Percentiles rank a stretch among this genome's conserved stretches.
phyloP scores from a whole-genome alignment of 2,113 vertebrate species.

The Seriola rivoliana region DNA sequence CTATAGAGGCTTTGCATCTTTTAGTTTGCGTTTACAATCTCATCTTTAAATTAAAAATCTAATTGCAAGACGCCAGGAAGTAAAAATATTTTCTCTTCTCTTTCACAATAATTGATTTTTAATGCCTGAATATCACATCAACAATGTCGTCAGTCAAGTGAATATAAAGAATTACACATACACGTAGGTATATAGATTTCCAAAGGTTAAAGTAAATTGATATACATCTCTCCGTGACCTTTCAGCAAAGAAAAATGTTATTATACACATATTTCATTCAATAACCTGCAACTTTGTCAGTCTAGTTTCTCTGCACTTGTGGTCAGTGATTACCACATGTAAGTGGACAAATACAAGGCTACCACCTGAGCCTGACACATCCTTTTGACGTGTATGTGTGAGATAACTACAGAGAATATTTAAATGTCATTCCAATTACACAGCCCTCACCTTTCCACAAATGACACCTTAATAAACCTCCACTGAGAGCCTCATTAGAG shows the following conservation, averaged over 20 bases:
- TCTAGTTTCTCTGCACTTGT: not conserved
- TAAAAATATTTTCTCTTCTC: not conserved
- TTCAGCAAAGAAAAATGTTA: not conserved
- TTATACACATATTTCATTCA: conserved; percentile 22
- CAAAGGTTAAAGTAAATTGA: conserved; percentile 2
- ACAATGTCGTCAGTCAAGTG: conserved; percentile 18
- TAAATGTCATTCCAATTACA: conserved; percentile 67
- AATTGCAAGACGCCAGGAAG: not conserved
- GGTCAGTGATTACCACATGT: not conserved
- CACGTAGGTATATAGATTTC: not conserved
- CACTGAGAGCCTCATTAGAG: conserved; percentile 45
- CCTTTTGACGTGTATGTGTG: conserved; percentile 1
- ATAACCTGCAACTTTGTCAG: not conserved
- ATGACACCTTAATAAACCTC: conserved; percentile 52
- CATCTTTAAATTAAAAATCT: conserved; percentile 23
- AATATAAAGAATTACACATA: not conserved
- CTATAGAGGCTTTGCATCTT: not conserved
- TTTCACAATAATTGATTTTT: conserved; percentile 25
- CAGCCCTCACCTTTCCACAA: conserved; percentile 35
- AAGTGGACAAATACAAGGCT: not conserved
- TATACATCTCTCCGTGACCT: conserved; percentile 14
- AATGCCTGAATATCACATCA: conserved; percentile 9
- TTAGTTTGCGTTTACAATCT: not conserved
- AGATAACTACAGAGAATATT: conserved; percentile 20
- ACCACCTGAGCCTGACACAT: not conserved